Base-by-base conservation (phyloP, 2,113 vertebrate genomes). In the Naja naja region DNA sequence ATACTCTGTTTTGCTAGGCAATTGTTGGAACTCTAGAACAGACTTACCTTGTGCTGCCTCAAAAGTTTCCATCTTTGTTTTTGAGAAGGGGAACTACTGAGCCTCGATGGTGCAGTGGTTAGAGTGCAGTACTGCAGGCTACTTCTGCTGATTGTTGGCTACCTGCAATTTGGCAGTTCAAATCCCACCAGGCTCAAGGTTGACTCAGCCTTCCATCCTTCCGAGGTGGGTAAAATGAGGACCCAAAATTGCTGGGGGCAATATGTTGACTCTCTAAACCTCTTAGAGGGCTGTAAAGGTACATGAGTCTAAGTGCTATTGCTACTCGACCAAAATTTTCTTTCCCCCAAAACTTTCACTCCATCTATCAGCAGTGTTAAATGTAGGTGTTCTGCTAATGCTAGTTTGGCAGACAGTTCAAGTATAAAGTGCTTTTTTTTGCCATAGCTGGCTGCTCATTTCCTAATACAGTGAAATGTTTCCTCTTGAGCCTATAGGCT, bases 391-490 rank as follows among this genome's bases (percentile, higher is more conserved):
- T 47, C 25, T 43, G 8, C 88, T 94, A 94, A 95, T 87, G 23
- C n/a, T 93, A 87, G 85, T 56, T 81, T 94, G 81, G 86, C 60
- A 94, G 91, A 23, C 60, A 89, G 54, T 3, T 0, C 1, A 89
- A 27, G 89, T 58, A 58, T 53, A 69, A 94, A n/a, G 9, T 74
- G 34, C 16, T 5, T 0, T 81, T 91, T 87, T 86, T 53, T 89
- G 53, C 74, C 39, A 87, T n/a, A 6, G 30, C 81, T 47, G 11
- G 23, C n/a, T 94, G 87, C 87, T 94, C 53, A 20, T 93, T 96
- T 95, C 91, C n/a, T 49, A 55, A 49, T 69, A 53, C 0, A 56
- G 0, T 55, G 89, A 93, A 52, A 30, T 54, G 53, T 58, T 95
- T 94, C n/a, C 55, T 58, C 55, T 94, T n/a, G 60, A 91, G n/a